Evolutionary conservation across 2,888 invertebrate species (phyloP), one percentile per base, ranked within the genome.

Genomic region (Rhyacophila evoluta): DNA sequence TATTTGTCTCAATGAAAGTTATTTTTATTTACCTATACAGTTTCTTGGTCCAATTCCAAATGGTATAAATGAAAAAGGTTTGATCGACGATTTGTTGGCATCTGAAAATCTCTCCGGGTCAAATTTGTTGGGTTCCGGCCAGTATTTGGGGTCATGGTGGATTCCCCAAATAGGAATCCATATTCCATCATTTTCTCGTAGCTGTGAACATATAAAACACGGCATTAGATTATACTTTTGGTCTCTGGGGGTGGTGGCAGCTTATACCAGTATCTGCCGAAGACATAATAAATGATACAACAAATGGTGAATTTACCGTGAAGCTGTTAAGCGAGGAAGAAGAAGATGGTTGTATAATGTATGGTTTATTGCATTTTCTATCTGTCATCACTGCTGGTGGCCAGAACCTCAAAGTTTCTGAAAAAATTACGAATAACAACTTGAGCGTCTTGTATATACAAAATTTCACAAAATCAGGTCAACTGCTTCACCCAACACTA

Each of bases 111-210:
- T 74, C 25, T 81, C 80, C 12, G 80, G 80, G 29, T 81, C 73
- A 19, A 80, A 80, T 29, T 41, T 78, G 12, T 77, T 72, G 1
- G 81, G 81, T 19, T 81, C 55, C 2, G 71, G 74, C 25, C 71
- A 81, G 69, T 81, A 68, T 10, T 78, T 39, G 6, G 76, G 77
- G 38, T 81, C 81, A 41, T 77, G 76, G 15, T 81, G 81, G 8
- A 81, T 75, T 10, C 67, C 75, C 12, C 73, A 78, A 25, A 81
- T 75, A 1, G 80, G 78, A 27, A 81, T 81, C 78, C 73, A 76
- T 1, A 79, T n/a, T 33, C 29, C 78, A 0, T 82, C 83, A 0
- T 85, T 92, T 2, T 86, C 87, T 36, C 88, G 84, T 0, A 93
- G 79, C 0, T 85, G 69, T 19, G 19, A 55, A 3, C n/a, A 15